Conservation (phyloP, 2,888 invertebrate species). For the Oligia strigilis region DNA sequence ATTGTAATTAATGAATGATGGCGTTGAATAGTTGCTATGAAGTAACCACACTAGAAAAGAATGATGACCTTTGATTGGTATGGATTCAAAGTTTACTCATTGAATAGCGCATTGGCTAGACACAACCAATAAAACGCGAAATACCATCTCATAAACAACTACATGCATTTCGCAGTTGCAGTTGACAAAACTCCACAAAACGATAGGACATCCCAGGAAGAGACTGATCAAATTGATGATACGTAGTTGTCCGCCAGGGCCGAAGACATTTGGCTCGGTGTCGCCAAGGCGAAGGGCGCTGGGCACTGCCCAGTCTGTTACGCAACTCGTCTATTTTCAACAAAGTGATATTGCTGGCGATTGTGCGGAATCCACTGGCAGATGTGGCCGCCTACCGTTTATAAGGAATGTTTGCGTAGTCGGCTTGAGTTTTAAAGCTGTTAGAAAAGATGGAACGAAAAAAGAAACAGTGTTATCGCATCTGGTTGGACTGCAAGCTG, state of each 20-base stretch:
- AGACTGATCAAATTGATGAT: slow-evolving; percentile 48
- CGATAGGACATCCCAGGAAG: slow-evolving; percentile 55
- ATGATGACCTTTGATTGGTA: not conserved
- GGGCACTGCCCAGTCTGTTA: slow-evolving; percentile 67
- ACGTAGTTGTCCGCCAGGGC: slow-evolving; percentile 61
- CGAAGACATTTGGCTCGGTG: slow-evolving; percentile 74
- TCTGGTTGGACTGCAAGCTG: slow-evolving; percentile 15
- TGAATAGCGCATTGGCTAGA: not conserved
- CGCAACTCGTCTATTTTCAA: slow-evolving; percentile 67
- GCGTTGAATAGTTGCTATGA: not conserved
- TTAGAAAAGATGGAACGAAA: slow-evolving; percentile 23
- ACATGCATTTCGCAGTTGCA: slow-evolving; percentile 18
- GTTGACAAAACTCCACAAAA: slow-evolving; percentile 14
- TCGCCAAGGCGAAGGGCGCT: slow-evolving; percentile 77
- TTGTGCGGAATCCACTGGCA: slow-evolving; percentile 63
- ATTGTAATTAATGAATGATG: not conserved
- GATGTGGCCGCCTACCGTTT: slow-evolving; percentile 59
- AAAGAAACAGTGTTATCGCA: slow-evolving; percentile 30
- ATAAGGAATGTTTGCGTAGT: slow-evolving; percentile 54
- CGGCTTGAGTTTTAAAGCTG: slow-evolving; percentile 21
- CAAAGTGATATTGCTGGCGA: slow-evolving; percentile 62
- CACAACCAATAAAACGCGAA: slow-evolving; percentile 4
- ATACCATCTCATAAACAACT: slow-evolving; percentile 4
- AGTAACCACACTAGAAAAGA: not conserved
- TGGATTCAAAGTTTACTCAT: not conserved